Percentiles rank a stretch among this genome's conserved stretches.
Conservation (phyloP, 2,113 vertebrate genomes). For the Mastomys coucha region DNA sequence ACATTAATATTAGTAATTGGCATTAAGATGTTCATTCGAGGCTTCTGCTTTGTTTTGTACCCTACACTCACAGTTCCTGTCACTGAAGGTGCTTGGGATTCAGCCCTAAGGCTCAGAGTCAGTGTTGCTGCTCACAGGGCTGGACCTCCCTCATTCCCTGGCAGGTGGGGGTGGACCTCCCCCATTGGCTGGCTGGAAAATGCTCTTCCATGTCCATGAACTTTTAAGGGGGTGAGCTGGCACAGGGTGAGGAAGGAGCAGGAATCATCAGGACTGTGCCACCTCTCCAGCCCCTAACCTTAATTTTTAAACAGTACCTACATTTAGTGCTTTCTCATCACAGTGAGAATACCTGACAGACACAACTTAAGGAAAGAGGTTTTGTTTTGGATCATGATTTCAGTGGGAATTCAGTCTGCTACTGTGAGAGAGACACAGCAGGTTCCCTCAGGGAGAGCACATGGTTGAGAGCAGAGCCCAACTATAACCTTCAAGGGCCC, state of each 20-base stretch:
- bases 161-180: neutral
- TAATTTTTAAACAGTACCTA: neutral
- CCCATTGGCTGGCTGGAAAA: neutral
- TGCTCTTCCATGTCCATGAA: neutral
- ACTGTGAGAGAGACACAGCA: neutral
- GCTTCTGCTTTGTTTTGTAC: neutral
- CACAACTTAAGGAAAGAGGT: neutral
- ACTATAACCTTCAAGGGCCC: neutral
- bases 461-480: neutral
- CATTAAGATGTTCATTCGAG: neutral
- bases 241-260: neutral
- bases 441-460: neutral
- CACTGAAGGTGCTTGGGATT: too few species aligned
- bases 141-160: neutral
- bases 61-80: too few species aligned
- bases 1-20: slow-evolving; percentile 40
- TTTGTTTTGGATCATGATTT: neutral
- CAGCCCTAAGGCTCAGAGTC: neutral
- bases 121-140: neutral
- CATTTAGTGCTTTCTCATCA: neutral
- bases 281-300: neutral
- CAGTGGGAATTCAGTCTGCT: neutral
- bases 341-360: neutral
- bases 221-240: neutral
- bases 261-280: neutral